These are phyloP conservation scores for Molossus alvarezi DNA, from an alignment of 2,797 vertebrate species.

Conservation along the genomic window DNA sequence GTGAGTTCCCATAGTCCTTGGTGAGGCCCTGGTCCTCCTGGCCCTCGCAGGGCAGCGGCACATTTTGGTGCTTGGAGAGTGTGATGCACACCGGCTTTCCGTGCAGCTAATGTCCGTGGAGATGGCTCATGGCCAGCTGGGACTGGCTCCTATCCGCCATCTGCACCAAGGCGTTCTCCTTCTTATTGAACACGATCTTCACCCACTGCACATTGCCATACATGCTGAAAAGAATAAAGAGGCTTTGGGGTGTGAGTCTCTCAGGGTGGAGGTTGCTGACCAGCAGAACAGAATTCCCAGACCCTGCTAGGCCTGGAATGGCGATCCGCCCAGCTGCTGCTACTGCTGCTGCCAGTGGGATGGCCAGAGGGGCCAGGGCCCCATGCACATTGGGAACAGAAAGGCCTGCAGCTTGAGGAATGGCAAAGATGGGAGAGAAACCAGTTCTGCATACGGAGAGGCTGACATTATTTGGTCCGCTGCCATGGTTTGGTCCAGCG, in stretches of 20 bases:
- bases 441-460: constrained; percentile 93
- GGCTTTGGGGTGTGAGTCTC: constrained; percentile 99
- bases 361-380: constrained; percentile 93
- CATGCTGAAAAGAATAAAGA: constrained; percentile 99
- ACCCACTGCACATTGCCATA: constrained; percentile 98
- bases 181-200: constrained; percentile 99
- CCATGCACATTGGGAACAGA: constrained; percentile 94
- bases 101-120: constrained; percentile 96
- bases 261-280: constrained; percentile 98
- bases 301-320: constrained; percentile 91
- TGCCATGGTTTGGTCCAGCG: constrained; percentile 95
- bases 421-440: constrained; percentile 95
- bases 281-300: constrained; percentile 96
- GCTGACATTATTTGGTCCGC: constrained; percentile 95
- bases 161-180: constrained; percentile 97
- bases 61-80: constrained; percentile 96
- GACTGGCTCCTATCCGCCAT: constrained; percentile 97
- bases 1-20: constrained; percentile 96
- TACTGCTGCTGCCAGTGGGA: constrained; percentile 89
- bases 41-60: constrained; percentile 96
- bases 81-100: constrained; percentile 96
- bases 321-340: constrained; percentile 94
- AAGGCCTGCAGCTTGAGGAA: constrained; percentile 95
- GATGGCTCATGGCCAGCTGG: constrained; percentile 97
- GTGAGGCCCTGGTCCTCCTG: constrained; percentile 97